phyloP scores from a whole-genome alignment of 2,888 invertebrate species.

The Craniophora ligustri region DNA sequence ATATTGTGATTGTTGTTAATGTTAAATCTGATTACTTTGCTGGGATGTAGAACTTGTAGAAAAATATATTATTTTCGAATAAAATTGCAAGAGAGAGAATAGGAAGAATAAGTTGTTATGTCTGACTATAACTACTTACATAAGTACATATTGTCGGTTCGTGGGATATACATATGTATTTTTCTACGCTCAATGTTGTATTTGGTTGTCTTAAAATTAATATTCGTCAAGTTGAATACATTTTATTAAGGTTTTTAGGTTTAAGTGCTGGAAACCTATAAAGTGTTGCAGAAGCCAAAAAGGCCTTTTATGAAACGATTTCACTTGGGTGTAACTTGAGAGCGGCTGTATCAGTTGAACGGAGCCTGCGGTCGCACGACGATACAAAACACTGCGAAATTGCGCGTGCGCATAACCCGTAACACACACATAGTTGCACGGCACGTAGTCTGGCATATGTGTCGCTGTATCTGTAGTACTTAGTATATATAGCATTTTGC shows the following conservation, averaged over 20 bases:
- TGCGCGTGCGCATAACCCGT: slow-evolving; percentile 68
- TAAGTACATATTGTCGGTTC: too few species aligned
- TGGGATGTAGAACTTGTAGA: background rate
- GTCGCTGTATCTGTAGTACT: slow-evolving; percentile 25
- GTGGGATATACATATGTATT: background rate
- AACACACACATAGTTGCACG: slow-evolving; percentile 56
- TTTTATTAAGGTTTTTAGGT: background rate
- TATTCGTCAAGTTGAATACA: background rate
- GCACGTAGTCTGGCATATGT: slow-evolving; percentile 29
- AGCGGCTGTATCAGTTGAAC: slow-evolving; percentile 63
- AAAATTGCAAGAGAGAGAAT: too few species aligned
- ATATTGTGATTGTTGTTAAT: slow-evolving; percentile 54
- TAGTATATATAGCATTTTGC: slow-evolving; percentile 26
- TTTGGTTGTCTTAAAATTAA: too few species aligned
- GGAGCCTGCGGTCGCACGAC: slow-evolving; percentile 74
- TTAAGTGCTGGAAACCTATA: slow-evolving; percentile 40
- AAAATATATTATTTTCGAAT: too few species aligned
- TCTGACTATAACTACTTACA: too few species aligned
- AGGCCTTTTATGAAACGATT: slow-evolving; percentile 71
- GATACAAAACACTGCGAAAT: slow-evolving; percentile 74
- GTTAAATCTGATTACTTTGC: slow-evolving; percentile 36
- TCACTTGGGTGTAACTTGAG: slow-evolving; percentile 70
- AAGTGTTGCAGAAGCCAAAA: slow-evolving; percentile 65
- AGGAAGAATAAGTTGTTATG: too few species aligned
- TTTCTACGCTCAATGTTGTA: too few species aligned